Base-by-base conservation (phyloP, 2,113 vertebrate genomes). In the Fulmarus glacialis region DNA sequence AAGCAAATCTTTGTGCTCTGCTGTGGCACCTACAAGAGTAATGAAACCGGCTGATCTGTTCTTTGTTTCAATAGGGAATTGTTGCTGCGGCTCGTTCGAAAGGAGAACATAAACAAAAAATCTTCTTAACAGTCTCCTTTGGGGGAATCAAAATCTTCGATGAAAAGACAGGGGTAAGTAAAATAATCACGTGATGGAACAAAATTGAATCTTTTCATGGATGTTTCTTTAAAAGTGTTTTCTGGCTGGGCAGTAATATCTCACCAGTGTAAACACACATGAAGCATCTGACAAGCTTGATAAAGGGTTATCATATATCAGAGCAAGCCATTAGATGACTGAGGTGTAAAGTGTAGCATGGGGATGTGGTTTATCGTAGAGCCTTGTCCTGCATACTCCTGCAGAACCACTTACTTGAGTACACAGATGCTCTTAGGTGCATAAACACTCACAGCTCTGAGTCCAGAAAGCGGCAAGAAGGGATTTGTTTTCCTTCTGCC, bases 131-230 rank as follows among this genome's bases (percentile, higher is more conserved):
- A 20, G 98, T 99, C 96, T 99, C 99, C 97, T 99, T 99, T 83
- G 99, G 99, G 96, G 99, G 99, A 97, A 99, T 99, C 99, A 99
- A 99, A 98, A 99, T 99, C 98, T 99, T 99, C 83, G 99, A 99
- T 98, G 99, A 99, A 97, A 99, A 99, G 98, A 99, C 99, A 78
- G 99, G 99, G 98, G 99, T 99, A 98, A 99, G 99, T 99, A 85
- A 95, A 94, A 90, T 59, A 79, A 72, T 85, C 22, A 6, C 23
- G 45, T 36, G 60, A 36, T 74, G 40, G 58, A 62, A 32, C 70
- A 84, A 81, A 92, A 82, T 45, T 78, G 68, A 91, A 32, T 89
- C 68, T 95, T 91, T 22, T 83, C 80, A 60, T 88, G 89, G 63
- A 59, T 95, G n/a, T 90, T 93, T 71, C 89, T 88, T 82, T 68